Evolutionary conservation across 2,888 invertebrate species (phyloP).

Genomic region (Leistus spinibarbis): DNA sequence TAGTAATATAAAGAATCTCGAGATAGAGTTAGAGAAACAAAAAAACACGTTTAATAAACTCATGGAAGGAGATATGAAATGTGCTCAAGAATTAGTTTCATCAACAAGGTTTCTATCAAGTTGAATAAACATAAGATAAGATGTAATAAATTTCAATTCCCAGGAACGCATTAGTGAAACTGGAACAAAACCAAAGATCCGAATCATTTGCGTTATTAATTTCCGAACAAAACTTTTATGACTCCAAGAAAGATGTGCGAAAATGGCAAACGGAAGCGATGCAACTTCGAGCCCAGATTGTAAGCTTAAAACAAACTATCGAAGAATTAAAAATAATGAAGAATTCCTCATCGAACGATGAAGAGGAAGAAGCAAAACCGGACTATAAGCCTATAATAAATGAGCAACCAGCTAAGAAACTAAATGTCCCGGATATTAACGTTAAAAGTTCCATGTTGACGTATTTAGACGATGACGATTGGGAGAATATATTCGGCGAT

Average conservation of each 20-base stretch:
- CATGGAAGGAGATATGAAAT: slow-evolving; percentile 23
- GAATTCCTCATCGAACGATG: background rate
- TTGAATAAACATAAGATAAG: too few relatives aligned
- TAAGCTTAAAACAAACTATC: slow-evolving; percentile 20
- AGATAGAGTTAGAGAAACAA: slow-evolving; percentile 20
- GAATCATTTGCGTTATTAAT: slow-evolving; percentile 13
- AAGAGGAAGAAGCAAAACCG: background rate
- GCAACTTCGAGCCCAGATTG: slow-evolving; percentile 8
- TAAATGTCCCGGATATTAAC: background rate
- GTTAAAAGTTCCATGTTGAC: background rate
- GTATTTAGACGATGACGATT: background rate
- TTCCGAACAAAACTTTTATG: slow-evolving; percentile 14
- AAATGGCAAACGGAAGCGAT: slow-evolving; percentile 28
- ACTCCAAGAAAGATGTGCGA: slow-evolving; percentile 10
- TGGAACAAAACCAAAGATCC: slow-evolving; percentile 17
- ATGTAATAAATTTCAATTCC: background rate
- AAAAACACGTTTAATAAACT: slow-evolving; percentile 13
- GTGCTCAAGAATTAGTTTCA: slow-evolving; percentile 14
- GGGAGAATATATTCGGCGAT: background rate
- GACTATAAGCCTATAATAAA: background rate
- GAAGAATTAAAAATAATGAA: slow-evolving; percentile 14
- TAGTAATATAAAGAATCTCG: slow-evolving; percentile 12
- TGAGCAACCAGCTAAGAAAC: background rate
- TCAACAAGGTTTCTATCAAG: slow-evolving; percentile 9
- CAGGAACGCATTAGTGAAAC: slow-evolving; percentile 14